Evolutionary conservation across 2,797 vertebrate genomes (phyloP).

Genomic region (Arremon aurantiirostris): DNA sequence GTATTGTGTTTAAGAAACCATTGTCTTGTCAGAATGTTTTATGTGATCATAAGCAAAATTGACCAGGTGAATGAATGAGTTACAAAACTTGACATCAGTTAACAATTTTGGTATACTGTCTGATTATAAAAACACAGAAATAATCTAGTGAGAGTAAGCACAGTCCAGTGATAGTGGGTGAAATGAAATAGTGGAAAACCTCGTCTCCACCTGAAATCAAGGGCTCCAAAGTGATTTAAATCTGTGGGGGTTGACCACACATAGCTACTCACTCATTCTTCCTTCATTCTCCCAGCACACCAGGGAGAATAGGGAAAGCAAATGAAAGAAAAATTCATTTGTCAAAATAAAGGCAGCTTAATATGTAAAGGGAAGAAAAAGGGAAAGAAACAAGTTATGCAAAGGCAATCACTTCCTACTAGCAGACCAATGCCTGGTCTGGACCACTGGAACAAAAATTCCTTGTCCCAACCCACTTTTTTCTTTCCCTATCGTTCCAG

Average conservation of each 20-base stretch:
- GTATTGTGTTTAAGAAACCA: conserved; percentile 68
- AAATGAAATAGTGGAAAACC: not conserved
- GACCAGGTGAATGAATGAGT: not conserved
- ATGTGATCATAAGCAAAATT: not conserved
- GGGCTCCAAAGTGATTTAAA: not conserved
- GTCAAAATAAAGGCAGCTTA: not conserved
- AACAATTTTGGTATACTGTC: not conserved
- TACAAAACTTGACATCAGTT: not conserved
- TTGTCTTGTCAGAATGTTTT: not conserved
- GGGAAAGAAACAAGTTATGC: not conserved
- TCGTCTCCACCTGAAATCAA: not conserved
- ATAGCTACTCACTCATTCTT: not conserved
- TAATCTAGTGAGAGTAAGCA: not conserved
- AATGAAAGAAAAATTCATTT: not conserved
- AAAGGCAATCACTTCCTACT: not conserved
- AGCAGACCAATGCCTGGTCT: not conserved
- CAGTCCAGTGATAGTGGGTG: not conserved
- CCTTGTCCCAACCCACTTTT: not conserved
- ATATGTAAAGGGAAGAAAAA: not conserved
- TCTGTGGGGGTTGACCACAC: not conserved
- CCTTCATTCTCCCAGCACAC: not conserved
- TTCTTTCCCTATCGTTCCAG: not conserved
- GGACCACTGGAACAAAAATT: not conserved
- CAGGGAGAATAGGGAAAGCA: not conserved
- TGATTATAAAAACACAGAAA: not conserved